These are phyloP conservation scores for Darevskia mixta DNA, from an alignment of 2,797 vertebrate genomes.

Conservation along the genomic window DNA sequence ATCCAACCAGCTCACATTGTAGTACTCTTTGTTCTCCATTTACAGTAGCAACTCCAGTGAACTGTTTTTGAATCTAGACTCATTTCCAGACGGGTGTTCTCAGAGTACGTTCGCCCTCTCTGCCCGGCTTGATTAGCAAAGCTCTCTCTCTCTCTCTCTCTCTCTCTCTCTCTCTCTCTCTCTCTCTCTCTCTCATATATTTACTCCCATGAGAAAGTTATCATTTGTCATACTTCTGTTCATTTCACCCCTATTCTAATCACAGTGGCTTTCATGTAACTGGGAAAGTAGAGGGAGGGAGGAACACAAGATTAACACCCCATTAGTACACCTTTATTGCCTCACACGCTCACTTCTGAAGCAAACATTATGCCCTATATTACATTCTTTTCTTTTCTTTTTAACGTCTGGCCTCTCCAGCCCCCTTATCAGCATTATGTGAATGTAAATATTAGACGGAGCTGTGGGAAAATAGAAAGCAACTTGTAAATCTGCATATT, in stretches of 20 bases:
- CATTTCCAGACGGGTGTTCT: slow-evolving; percentile 63
- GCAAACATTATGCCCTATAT: slow-evolving; percentile 38
- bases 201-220: slow-evolving; percentile 74
- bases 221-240: slow-evolving; percentile 76
- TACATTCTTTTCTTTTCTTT: slow-evolving; percentile 5
- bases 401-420: slow-evolving; percentile 54
- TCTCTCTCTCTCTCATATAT: slow-evolving; percentile 64
- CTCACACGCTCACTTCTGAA: slow-evolving; percentile 43
- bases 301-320: slow-evolving; percentile 70
- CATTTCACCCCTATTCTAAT: slow-evolving; percentile 73
- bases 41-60: slow-evolving; percentile 67
- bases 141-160: slow-evolving; percentile 39
- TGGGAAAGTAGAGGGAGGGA: slow-evolving; percentile 36
- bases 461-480: slow-evolving; percentile 31
- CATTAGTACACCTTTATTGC: slow-evolving; percentile 63
- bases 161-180: neutral
- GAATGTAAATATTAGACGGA: slow-evolving; percentile 55
- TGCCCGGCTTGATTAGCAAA: slow-evolving; percentile 72
- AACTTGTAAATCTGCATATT: slow-evolving; percentile 52
- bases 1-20: slow-evolving; percentile 43
- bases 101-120: slow-evolving; percentile 57
- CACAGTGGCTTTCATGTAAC: slow-evolving; percentile 71
- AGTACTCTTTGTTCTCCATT: slow-evolving; percentile 66
- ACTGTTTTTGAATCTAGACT: slow-evolving; percentile 68
- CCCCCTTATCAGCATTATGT: slow-evolving; percentile 55